phyloP scores from a whole-genome alignment of 2,797 vertebrate species.

The Ateles fusciceps region DNA sequence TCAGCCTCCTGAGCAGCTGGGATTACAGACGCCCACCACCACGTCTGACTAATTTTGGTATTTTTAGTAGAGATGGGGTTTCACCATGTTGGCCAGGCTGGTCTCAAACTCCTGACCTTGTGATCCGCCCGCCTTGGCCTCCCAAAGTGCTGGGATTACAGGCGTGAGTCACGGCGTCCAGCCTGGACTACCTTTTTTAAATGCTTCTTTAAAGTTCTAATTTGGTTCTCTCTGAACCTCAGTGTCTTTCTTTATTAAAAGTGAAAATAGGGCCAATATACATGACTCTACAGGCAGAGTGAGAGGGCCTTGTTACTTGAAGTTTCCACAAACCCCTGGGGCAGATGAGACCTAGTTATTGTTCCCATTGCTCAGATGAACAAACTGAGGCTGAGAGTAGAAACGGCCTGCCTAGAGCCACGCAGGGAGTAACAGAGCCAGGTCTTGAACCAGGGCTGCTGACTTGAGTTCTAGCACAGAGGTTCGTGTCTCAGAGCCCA shows the following conservation, averaged over 20 bases:
- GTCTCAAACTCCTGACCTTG: too few relatives aligned
- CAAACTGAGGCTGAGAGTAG: slow-evolving; percentile 25
- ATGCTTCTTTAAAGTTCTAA: background rate
- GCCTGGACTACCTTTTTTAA: background rate
- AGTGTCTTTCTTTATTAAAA: slow-evolving; percentile 34
- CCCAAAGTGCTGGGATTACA: too few relatives aligned
- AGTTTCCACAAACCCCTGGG: background rate
- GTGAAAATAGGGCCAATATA: background rate
- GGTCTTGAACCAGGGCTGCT: slow-evolving; percentile 15
- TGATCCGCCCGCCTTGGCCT: too few relatives aligned
- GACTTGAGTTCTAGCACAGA: background rate
- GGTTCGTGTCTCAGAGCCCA: background rate
- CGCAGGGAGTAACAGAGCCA: background rate
- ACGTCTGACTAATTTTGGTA: too few relatives aligned
- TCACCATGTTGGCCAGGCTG: too few relatives aligned
- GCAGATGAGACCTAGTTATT: background rate
- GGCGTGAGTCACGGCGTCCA: too few relatives aligned
- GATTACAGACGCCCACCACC: too few relatives aligned
- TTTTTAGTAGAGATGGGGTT: too few relatives aligned
- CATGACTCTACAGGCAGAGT: background rate
- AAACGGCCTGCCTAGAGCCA: background rate
- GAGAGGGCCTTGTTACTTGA: background rate
- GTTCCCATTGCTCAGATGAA: slow-evolving; percentile 22
- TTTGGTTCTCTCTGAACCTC: slow-evolving; percentile 30
- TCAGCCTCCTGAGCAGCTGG: too few relatives aligned